A percentile compares a stretch with the other conserved stretches of the same genome.
Conservation (phyloP, 2,113 vertebrate species). For the Labeo rohita region DNA sequence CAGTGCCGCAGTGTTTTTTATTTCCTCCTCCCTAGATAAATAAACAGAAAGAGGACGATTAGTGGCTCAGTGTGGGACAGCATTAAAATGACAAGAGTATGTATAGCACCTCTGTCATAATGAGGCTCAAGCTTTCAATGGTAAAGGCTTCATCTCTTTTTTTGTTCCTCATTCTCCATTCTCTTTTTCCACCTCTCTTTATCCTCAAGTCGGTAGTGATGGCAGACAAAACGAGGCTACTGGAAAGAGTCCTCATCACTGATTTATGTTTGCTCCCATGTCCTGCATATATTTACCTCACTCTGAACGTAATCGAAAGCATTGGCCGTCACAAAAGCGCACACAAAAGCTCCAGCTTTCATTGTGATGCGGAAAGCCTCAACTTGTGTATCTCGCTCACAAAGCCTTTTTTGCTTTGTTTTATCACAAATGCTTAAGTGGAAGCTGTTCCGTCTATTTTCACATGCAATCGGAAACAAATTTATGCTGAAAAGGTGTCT, state of each 20-base stretch:
- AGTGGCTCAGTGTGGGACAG: not conserved
- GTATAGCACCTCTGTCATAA: slow-evolving; percentile 1
- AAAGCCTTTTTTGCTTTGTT: slow-evolving; percentile 37
- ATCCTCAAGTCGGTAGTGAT: slow-evolving; percentile 25
- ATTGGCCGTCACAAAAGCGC: slow-evolving; percentile 24
- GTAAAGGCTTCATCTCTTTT: slow-evolving; percentile 4
- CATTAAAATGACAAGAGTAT: not conserved
- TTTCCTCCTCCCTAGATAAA: slow-evolving; percentile 28
- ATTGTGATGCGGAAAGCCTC: slow-evolving; percentile 43
- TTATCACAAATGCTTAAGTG: slow-evolving; percentile 8
- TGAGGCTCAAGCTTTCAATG: slow-evolving; percentile 27
- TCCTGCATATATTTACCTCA: slow-evolving; percentile 39
- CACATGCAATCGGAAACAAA: slow-evolving; percentile 28
- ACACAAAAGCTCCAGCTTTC: slow-evolving; percentile 25
- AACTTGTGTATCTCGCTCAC: slow-evolving; percentile 2
- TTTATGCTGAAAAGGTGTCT: slow-evolving; percentile 16
- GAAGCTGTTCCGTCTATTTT: slow-evolving; percentile 26
- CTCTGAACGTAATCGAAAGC: slow-evolving; percentile 41
- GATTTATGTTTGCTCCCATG: slow-evolving; percentile 47
- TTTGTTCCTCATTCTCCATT: slow-evolving; percentile 14
- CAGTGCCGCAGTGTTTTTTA: not conserved
- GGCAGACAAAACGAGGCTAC: slow-evolving; percentile 41
- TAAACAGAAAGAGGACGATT: not conserved
- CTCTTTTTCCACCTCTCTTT: slow-evolving; percentile 1
- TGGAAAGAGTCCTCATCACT: slow-evolving; percentile 48